Conservation (phyloP, 1,140 invertebrate genomes). For the Drosophila baimaii region DNA sequence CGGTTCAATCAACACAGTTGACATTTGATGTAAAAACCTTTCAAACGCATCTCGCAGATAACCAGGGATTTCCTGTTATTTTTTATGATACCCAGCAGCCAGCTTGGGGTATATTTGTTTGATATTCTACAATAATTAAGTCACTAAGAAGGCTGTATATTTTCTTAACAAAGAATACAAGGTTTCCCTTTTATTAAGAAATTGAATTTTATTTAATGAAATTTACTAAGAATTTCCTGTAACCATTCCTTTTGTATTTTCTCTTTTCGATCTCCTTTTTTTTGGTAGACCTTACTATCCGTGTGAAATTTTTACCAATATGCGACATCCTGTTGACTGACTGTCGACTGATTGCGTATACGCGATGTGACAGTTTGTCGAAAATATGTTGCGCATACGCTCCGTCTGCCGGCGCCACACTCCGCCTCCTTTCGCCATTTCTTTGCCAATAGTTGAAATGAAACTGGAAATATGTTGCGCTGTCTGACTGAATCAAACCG, state of each 20-base stretch:
- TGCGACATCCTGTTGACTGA: constrained; percentile 50
- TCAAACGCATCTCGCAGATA: constrained; percentile 50
- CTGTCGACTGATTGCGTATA: constrained; percentile 76
- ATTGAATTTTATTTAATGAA: too few relatives aligned
- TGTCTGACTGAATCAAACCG: constrained; percentile 43
- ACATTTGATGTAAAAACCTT: constrained; percentile 64
- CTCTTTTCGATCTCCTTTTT: constrained; percentile 11
- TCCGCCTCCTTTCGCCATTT: background rate
- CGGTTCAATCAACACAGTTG: constrained; percentile 66
- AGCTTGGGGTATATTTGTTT: background rate
- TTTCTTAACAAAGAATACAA: background rate
- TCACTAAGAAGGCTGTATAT: background rate
- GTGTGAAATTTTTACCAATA: constrained; percentile 60
- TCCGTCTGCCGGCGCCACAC: constrained; percentile 21
- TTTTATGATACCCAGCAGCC: constrained; percentile 24
- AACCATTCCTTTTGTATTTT: background rate
- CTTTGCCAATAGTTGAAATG: constrained; percentile 45
- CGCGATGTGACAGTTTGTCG: constrained; percentile 76
- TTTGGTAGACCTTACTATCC: constrained; percentile 9
- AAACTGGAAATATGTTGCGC: constrained; percentile 20
- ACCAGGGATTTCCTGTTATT: constrained; percentile 37
- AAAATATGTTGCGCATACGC: constrained; percentile 73
- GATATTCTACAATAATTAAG: too few relatives aligned
- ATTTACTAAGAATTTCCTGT: background rate
- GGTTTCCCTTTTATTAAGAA: too few relatives aligned